These are phyloP conservation scores for Porites divaricata DNA, from an alignment of 92 coral and sea anemone genomes.

Conservation along the genomic window DNA sequence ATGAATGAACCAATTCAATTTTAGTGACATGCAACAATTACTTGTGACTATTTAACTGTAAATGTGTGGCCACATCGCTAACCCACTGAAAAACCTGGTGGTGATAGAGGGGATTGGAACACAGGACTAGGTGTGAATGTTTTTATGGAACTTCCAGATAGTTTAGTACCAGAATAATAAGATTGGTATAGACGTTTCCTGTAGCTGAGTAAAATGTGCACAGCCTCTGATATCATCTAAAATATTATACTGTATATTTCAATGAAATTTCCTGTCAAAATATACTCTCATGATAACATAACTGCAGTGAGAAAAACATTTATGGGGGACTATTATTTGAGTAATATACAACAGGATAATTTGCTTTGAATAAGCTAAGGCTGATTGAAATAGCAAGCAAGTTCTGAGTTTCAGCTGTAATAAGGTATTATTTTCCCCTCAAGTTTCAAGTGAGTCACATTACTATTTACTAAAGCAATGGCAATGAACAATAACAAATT, in stretches of 20 bases:
- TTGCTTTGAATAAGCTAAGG: slow-evolving; percentile 9
- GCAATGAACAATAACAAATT: too few species aligned
- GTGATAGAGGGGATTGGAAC: not conserved
- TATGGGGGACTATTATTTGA: slow-evolving; percentile 10
- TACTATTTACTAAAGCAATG: too few species aligned
- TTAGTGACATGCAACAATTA: slow-evolving; percentile 4
- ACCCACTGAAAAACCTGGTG: slow-evolving; percentile 13
- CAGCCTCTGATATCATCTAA: slow-evolving; percentile 1
- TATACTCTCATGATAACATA: slow-evolving; percentile 1
- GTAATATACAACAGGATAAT: not conserved
- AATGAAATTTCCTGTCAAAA: slow-evolving; percentile 7
- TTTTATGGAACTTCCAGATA: slow-evolving; percentile 3
- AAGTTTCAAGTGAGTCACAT: too few species aligned
- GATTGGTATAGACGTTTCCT: slow-evolving; percentile 8
- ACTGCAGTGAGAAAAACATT: not conserved
- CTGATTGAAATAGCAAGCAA: slow-evolving; percentile 2
- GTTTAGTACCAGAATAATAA: slow-evolving; percentile 3
- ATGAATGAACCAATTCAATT: not conserved
- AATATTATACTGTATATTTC: slow-evolving; percentile 4
- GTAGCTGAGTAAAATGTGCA: not conserved
- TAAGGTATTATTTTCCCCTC: too few species aligned
- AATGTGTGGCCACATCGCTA: slow-evolving; percentile 6
- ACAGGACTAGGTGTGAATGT: not conserved
- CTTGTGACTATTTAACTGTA: slow-evolving; percentile 7
- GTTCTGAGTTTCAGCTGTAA: not conserved